Percentiles rank a stretch among this genome's conserved stretches.
Conservation (phyloP, 2,888 invertebrate genomes). For the Athrips mouffetella region DNA sequence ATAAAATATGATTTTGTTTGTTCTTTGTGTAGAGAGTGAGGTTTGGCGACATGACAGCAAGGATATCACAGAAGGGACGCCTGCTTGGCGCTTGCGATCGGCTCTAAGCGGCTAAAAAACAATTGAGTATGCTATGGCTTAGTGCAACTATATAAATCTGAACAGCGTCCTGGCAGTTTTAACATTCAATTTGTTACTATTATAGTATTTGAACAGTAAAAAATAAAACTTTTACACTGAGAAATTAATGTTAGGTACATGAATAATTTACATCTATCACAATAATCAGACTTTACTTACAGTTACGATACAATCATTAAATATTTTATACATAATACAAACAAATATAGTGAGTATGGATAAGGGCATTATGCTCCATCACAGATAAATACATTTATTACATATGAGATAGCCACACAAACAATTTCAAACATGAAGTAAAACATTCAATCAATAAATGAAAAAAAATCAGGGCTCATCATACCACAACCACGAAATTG, state of each 20-base stretch:
- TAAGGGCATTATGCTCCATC: slow-evolving; percentile 39
- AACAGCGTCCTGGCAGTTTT: slow-evolving; percentile 13
- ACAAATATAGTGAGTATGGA: slow-evolving; percentile 36
- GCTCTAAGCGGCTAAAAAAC: no score
- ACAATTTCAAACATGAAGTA: not conserved
- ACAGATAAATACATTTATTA: slow-evolving; percentile 42
- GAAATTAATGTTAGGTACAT: slow-evolving; percentile 39
- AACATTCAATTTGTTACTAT: slow-evolving; percentile 28
- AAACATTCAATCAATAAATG: not conserved
- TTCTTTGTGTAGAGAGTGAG: not conserved
- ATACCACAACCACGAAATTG: no score
- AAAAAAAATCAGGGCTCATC: slow-evolving; percentile 3
- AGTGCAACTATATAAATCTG: not conserved
- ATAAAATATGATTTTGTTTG: not conserved
- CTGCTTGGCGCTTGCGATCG: not conserved
- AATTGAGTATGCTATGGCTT: no score
- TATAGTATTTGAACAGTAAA: slow-evolving; percentile 27
- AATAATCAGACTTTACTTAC: slow-evolving; percentile 58
- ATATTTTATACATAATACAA: slow-evolving; percentile 41
- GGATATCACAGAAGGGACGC: slow-evolving; percentile 13
- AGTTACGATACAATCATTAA: slow-evolving; percentile 37
- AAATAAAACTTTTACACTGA: slow-evolving; percentile 28
- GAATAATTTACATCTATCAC: slow-evolving; percentile 59
- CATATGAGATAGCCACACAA: not conserved
- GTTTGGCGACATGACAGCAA: not conserved